phyloP scores from a whole-genome alignment of 2,797 vertebrate species.

The Cyclura pinguis region DNA sequence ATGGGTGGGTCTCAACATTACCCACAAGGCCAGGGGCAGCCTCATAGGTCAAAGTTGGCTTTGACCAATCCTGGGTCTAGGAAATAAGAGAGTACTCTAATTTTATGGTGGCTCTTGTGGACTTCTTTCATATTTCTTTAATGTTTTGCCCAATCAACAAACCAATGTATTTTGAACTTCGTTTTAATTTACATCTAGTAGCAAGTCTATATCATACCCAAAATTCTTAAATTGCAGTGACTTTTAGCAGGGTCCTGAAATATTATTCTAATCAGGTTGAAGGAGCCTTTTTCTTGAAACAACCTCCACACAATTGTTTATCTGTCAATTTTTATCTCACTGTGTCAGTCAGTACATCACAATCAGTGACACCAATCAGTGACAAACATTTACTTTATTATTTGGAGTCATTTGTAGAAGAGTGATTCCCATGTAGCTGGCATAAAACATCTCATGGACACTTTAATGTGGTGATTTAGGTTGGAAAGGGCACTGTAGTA shows the following conservation, averaged over 20 bases:
- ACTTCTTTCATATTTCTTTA: too few species aligned
- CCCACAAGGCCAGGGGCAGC: too few species aligned
- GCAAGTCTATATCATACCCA: neutral
- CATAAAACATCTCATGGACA: neutral
- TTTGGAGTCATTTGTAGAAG: neutral
- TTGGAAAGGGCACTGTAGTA: neutral
- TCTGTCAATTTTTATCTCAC: neutral
- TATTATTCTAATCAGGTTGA: neutral
- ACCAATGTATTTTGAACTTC: neutral
- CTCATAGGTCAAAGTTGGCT: neutral
- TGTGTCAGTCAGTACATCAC: too few species aligned
- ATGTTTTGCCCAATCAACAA: neutral
- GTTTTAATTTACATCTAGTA: neutral
- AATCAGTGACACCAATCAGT: neutral
- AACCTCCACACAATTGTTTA: neutral
- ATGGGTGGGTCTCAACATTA: neutral
- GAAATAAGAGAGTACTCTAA: neutral
- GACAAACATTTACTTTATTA: neutral
- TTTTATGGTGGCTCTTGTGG: neutral
- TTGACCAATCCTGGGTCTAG: neutral
- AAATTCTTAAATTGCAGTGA: neutral
- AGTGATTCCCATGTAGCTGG: neutral
- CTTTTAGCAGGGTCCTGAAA: neutral
- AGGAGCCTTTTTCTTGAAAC: neutral
- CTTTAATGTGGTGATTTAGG: neutral